Evolutionary conservation across 1,140 invertebrate genomes (phyloP).

Genomic region (Cepaea nemoralis): DNA sequence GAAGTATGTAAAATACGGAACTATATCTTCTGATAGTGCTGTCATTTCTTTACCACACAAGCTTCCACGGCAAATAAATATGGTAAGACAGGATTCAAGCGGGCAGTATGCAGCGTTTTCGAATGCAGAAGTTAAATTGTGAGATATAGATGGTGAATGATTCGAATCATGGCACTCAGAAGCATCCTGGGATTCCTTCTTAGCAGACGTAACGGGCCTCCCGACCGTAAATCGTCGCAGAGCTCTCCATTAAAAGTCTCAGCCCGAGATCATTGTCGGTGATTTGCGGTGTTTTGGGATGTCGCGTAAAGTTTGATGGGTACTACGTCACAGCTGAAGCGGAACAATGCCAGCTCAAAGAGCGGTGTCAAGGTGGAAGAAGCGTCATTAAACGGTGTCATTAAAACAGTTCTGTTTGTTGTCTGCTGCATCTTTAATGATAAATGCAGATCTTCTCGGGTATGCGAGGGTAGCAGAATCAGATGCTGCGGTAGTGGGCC

Average conservation of each 20-base stretch:
- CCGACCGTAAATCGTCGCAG: neutral
- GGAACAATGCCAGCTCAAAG: neutral
- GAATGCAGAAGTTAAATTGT: too few species aligned
- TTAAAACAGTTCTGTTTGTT: neutral
- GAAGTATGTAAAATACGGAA: too few species aligned
- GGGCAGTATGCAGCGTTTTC: too few species aligned
- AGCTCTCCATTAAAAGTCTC: neutral
- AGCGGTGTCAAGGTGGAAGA: neutral
- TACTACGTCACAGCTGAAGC: constrained; percentile 1
- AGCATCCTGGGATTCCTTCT: too few species aligned
- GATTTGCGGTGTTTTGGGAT: neutral
- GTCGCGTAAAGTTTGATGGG: neutral
- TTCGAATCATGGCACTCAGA: too few species aligned
- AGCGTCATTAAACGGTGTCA: neutral
- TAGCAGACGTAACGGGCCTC: neutral
- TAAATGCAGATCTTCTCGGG: neutral
- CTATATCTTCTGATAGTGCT: too few species aligned
- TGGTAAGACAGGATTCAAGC: too few species aligned
- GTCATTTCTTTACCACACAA: too few species aligned
- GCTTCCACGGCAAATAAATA: too few species aligned
- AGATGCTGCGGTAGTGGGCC: too few species aligned
- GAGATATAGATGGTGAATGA: too few species aligned
- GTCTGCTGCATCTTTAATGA: neutral
- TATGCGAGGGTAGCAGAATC: too few species aligned
- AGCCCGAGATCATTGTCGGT: neutral